phyloP scores from a whole-genome alignment of 2,797 vertebrate species.

The Loriculus beryllinus region DNA sequence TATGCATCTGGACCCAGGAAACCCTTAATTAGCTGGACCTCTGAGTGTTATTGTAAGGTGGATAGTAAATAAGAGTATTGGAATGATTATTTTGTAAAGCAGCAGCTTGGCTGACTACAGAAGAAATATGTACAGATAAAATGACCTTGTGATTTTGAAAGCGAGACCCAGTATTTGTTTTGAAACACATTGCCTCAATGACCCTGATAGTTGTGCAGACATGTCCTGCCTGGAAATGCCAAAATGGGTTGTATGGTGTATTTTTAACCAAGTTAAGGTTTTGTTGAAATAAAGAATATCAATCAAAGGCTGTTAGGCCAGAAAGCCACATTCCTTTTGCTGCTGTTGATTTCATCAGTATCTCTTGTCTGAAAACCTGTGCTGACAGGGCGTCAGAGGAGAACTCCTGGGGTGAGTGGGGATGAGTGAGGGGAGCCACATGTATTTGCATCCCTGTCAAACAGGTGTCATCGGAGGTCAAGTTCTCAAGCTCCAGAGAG shows the following conservation, averaged over 20 bases:
- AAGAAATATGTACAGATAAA: constrained; percentile 43
- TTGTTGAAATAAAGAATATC: constrained; percentile 63
- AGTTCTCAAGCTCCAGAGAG: constrained; percentile 58
- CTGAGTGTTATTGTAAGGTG: neutral
- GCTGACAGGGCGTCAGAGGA: constrained; percentile 40
- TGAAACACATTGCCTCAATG: constrained; percentile 43
- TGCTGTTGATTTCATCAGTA: constrained; percentile 39
- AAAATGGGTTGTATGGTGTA: constrained; percentile 26
- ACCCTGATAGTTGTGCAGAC: constrained; percentile 41
- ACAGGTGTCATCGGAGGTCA: constrained; percentile 9
- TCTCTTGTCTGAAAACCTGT: constrained; percentile 61
- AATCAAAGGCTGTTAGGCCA: constrained; percentile 48
- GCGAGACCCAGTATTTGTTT: constrained; percentile 12
- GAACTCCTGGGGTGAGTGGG: constrained; percentile 16
- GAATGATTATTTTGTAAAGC: neutral
- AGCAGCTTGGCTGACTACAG: neutral
- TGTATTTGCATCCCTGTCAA: neutral
- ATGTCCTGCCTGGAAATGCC: constrained; percentile 38
- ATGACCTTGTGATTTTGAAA: constrained; percentile 46
- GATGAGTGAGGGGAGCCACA: constrained; percentile 47
- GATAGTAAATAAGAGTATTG: neutral
- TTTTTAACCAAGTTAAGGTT: constrained; percentile 47
- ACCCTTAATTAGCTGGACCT: neutral
- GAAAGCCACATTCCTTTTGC: constrained; percentile 64
- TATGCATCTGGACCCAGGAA: neutral